A percentile compares a stretch with the other conserved stretches of the same genome.
Conservation (phyloP, 2,888 invertebrate genomes). For the Sarcophaga carnaria region DNA sequence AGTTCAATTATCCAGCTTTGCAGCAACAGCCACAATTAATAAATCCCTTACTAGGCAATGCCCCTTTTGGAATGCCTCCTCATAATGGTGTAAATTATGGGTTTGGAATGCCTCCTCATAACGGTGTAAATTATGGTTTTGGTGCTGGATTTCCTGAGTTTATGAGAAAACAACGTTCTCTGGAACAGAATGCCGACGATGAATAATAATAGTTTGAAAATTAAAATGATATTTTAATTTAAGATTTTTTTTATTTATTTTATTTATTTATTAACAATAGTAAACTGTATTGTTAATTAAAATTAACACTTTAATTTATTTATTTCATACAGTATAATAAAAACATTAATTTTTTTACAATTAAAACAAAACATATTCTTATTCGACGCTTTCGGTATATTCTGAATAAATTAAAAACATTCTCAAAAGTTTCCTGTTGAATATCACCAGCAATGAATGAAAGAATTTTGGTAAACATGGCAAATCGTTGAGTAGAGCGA, state of each 20-base stretch:
- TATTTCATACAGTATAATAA: no score
- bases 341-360: no score
- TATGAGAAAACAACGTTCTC: conserved; percentile 29
- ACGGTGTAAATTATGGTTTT: conserved; percentile 5
- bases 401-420: no score
- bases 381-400: no score
- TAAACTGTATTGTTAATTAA: no score
- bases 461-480: no score
- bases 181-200: neutral
- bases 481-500: no score
- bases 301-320: no score
- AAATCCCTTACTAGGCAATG: neutral
- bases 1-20: neutral
- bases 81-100: neutral
- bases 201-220: neutral
- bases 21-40: conserved; percentile 13
- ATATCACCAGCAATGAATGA: no score
- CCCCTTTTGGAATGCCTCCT: neutral
- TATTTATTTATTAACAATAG: neutral
- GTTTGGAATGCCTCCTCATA: neutral
- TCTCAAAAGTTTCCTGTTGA: no score
- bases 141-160: neutral
- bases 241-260: neutral
- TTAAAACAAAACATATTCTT: no score
- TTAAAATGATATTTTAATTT: neutral